phyloP scores from a whole-genome alignment of 2,797 vertebrate genomes.

The Merluccius polli region DNA sequence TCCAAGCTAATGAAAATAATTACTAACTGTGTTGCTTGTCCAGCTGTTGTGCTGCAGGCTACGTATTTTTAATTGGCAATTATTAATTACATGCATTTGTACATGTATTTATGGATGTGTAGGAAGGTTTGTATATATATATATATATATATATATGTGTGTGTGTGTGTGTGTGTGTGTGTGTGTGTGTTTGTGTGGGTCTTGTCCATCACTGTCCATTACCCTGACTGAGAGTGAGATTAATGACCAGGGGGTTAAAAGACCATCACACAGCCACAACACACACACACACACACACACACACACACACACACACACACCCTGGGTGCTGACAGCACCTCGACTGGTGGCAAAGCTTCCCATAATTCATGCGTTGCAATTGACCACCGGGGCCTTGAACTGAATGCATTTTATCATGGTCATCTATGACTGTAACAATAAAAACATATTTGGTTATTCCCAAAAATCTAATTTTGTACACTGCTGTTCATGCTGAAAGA shows the following conservation, averaged over 20 bases:
- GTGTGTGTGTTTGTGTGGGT: conserved; percentile 26
- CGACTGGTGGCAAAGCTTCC: conserved; percentile 26
- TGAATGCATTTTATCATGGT: too few relatives aligned
- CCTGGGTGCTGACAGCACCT: conserved; percentile 52
- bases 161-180: too few relatives aligned
- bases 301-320: conserved; percentile 33
- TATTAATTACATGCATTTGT: not conserved
- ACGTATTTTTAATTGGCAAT: not conserved
- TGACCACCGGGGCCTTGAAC: not conserved
- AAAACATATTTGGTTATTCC: too few relatives aligned
- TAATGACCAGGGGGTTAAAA: conserved; percentile 73
- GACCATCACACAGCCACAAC: conserved; percentile 47
- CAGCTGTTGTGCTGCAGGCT: not conserved
- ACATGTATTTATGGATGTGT: not conserved
- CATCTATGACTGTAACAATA: too few relatives aligned
- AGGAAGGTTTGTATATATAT: not conserved
- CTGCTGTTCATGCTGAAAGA: too few relatives aligned
- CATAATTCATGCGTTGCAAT: conserved; percentile 60
- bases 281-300: conserved; percentile 31
- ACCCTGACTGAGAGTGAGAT: conserved; percentile 75
- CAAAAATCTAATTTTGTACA: too few relatives aligned
- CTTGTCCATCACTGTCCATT: conserved; percentile 75
- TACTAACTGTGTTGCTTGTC: not conserved
- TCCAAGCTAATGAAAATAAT: not conserved
- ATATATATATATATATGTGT: too few relatives aligned